Conservation (phyloP, 2,888 invertebrate genomes). For the Lathronympha strigana region DNA sequence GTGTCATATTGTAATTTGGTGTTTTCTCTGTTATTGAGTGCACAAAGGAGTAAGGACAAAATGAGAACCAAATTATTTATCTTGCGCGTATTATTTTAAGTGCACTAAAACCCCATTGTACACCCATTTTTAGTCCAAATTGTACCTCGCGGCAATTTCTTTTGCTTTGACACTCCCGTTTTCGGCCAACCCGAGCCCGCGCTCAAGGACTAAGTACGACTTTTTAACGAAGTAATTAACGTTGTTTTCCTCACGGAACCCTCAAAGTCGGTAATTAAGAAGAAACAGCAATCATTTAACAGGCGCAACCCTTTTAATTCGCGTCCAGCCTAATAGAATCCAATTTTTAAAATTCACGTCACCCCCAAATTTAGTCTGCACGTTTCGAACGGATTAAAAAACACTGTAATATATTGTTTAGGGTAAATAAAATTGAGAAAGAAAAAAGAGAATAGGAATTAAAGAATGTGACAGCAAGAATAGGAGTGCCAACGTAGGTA, state of each 20-base stretch:
- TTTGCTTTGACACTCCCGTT: conserved; percentile 7
- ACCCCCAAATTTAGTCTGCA: conserved; percentile 55
- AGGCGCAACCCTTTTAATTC: conserved; percentile 51
- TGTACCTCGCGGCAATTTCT: neutral
- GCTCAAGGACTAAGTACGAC: conserved; percentile 18
- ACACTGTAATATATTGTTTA: conserved; percentile 66
- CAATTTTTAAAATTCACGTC: conserved; percentile 53
- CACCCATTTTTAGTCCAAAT: neutral
- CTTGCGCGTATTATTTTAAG: too few species aligned
- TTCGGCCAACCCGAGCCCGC: conserved; percentile 10
- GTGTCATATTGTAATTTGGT: too few species aligned
- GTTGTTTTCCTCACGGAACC: conserved; percentile 29
- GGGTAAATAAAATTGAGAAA: conserved; percentile 58
- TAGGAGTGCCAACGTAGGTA: too few species aligned
- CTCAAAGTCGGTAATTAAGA: conserved; percentile 35
- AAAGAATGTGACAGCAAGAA: too few species aligned
- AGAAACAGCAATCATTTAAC: conserved; percentile 46
- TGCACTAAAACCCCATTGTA: neutral
- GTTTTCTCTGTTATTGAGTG: too few species aligned
- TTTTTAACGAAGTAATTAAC: conserved; percentile 35
- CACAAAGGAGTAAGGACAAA: too few species aligned
- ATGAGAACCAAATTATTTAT: too few species aligned
- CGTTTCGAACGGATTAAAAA: conserved; percentile 67
- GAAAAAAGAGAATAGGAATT: conserved; percentile 19
- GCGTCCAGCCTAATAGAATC: conserved; percentile 55